phyloP scores from a whole-genome alignment of 2,113 vertebrate species.

The Rhineura floridana region DNA sequence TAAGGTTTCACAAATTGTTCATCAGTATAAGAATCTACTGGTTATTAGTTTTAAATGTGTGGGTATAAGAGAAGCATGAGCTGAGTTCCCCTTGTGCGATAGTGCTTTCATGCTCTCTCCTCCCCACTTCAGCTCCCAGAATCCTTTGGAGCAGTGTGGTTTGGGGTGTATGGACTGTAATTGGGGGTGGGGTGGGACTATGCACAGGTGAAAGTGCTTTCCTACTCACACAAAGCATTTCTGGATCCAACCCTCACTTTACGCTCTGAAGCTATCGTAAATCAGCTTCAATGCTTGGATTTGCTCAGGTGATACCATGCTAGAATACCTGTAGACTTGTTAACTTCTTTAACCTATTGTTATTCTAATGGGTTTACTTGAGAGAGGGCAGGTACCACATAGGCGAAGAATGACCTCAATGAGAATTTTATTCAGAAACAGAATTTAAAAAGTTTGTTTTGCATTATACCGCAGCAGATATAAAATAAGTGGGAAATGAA shows the following conservation, averaged over 20 bases:
- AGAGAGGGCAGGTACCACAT: neutral
- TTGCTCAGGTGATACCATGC: neutral
- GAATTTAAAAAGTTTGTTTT: conserved; percentile 2
- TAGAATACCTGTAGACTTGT: neutral
- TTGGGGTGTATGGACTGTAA: neutral
- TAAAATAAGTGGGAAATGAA: neutral
- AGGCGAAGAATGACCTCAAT: neutral
- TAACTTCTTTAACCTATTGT: neutral
- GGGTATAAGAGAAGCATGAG: neutral
- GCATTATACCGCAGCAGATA: neutral
- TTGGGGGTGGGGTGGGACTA: neutral
- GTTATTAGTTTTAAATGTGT: neutral
- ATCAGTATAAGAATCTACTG: neutral
- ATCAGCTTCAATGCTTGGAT: neutral
- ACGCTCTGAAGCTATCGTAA: neutral
- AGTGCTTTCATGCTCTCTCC: neutral
- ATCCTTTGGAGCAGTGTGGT: neutral
- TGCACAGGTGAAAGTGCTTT: neutral
- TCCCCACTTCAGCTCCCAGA: neutral
- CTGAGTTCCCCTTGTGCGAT: neutral
- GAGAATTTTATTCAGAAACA: neutral
- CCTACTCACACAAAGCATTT: neutral
- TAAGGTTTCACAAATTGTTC: neutral
- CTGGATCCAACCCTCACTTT: neutral
- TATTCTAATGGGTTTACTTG: neutral